phyloP scores from a whole-genome alignment of 2,113 vertebrate genomes.

The Oxygymnocypris stewartii region DNA sequence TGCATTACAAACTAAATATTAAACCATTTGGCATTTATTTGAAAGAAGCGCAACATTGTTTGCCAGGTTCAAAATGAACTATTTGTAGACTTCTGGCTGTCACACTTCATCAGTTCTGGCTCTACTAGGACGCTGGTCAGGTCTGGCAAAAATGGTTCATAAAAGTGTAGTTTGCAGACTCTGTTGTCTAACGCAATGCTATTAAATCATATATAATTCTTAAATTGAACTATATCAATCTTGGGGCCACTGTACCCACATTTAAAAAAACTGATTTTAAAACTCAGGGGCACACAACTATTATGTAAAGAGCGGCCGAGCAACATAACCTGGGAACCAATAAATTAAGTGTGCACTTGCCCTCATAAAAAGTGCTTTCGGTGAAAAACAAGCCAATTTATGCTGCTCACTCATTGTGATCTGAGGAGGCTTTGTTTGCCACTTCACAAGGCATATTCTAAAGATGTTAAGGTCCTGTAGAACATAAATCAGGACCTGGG shows the following conservation, averaged over 20 bases:
- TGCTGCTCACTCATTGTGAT: conserved; percentile 70
- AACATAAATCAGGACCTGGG: conserved; percentile 78
- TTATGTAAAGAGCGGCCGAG: conserved; percentile 45
- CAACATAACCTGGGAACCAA: conserved; percentile 64
- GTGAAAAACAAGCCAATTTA: conserved; percentile 72
- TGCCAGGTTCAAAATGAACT: neutral
- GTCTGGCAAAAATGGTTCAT: no score
- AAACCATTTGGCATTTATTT: neutral
- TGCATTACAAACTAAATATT: neutral
- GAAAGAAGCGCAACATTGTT: neutral
- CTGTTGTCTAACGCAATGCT: neutral
- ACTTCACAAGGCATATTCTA: conserved; percentile 70
- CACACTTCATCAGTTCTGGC: neutral
- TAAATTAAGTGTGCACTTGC: conserved; percentile 63
- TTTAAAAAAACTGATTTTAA: no score
- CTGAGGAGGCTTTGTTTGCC: conserved; percentile 70
- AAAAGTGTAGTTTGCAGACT: neutral
- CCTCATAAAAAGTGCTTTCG: conserved; percentile 72
- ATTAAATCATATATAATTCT: neutral
- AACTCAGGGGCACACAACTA: neutral
- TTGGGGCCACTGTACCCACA: neutral
- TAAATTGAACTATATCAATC: neutral
- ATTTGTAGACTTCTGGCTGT: neutral
- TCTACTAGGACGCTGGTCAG: neutral
- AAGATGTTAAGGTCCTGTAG: conserved; percentile 77